Evolutionary conservation across 2,888 invertebrate genomes (phyloP), one percentile per base, ranked within the genome.

Genomic region (Drosophila peninsularis): DNA sequence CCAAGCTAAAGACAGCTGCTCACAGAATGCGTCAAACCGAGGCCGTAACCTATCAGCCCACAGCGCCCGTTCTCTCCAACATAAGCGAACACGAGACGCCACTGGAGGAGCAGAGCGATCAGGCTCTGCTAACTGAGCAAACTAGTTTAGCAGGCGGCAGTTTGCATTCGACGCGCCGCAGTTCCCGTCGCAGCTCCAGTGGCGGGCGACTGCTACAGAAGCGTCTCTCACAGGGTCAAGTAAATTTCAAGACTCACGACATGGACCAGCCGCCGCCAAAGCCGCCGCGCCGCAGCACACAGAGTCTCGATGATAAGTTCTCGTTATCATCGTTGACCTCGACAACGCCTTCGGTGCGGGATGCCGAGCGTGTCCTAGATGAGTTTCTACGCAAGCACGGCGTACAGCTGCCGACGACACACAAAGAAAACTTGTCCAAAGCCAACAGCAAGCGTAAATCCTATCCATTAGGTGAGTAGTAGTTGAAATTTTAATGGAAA

Each of bases 151-250:
- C 39, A 9, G 61, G 27, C 10, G 55, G 53, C 5, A 75, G 71
- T n/a, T 27, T 66, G 36, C 62, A 56, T 0, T 77, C 71, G 2
- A 27, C 53, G 5, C 76, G 69, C 5, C 73, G 63, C 11, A 70
- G 76, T 2, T 71, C 78, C 0, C 73, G 82, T 4, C 80, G 82
- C 10, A 81, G 82, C 17, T 81, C 82, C 19, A 85, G 82, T 13
- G 91, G 90, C 0, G 91, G 92, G 0, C 88, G 87, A 6, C 69
- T 92, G 36, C 57, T 92, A 9, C 82, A 90, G 34, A 92, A 91
- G 54, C 90, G 92, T 3, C 75, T 92, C 13, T 89, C 90, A 3
- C 65, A 78, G 11, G 77, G 80, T 0, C 72, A 78, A 39, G 65
- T 82, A 0, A 82, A 75, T n/a, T 90, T 86, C 14, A 91, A 89